Conservation (phyloP, 2,113 vertebrate genomes). For the Podiceps cristatus region DNA sequence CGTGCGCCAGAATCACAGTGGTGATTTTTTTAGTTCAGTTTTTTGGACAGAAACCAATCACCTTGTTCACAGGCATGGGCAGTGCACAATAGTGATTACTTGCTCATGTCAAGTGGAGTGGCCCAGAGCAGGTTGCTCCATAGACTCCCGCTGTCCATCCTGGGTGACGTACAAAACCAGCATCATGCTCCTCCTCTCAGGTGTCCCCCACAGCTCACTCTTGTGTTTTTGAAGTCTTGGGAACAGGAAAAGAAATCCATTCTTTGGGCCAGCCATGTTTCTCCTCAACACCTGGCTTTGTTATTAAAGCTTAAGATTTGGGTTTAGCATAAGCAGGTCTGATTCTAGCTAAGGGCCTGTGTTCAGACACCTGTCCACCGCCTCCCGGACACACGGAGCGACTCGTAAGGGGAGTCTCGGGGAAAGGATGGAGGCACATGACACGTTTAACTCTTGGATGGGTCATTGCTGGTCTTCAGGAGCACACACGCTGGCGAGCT, state of each 20-base stretch:
- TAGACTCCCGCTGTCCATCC: not conserved
- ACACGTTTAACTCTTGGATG: not conserved
- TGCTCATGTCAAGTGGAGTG: not conserved
- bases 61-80: not conserved
- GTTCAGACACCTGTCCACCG: rapidly evolving
- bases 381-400: not conserved
- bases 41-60: not conserved
- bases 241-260: rapidly evolving
- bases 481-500: not conserved
- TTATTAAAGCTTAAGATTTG: not conserved
- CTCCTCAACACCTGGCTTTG: not conserved
- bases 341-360: not conserved
- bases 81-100: not conserved
- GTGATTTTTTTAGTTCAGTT: not conserved
- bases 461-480: not conserved
- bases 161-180: not conserved
- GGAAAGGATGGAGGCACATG: rapidly evolving
- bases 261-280: not conserved
- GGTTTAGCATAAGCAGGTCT: not conserved
- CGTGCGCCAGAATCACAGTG: not conserved
- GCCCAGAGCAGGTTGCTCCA: not conserved
- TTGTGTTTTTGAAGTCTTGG: not conserved
- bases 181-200: not conserved
- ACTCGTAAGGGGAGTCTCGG: not conserved
- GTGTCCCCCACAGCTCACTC: not conserved